Conservation (phyloP, 2,797 vertebrate species). For the Sciaenops ocellatus region DNA sequence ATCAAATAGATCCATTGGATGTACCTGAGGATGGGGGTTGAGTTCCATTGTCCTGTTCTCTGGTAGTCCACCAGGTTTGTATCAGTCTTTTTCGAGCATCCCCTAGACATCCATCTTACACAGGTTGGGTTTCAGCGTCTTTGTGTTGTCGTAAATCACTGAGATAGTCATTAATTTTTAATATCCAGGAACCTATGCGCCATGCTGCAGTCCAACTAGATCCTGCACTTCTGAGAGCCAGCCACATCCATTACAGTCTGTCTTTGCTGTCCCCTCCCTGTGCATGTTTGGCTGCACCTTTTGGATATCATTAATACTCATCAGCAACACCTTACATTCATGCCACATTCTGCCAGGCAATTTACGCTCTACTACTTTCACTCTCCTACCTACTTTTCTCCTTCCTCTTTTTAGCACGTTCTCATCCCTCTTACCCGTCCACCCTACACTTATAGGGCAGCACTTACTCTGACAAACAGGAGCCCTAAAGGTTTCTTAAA, state of each 20-base stretch:
- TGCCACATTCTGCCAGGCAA: conserved; percentile 59
- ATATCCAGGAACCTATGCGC: conserved; percentile 73
- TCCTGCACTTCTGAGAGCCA: conserved; percentile 52
- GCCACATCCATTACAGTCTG: conserved; percentile 76
- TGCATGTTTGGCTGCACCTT: conserved; percentile 75
- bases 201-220: conserved; percentile 61
- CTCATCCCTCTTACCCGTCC: conserved; percentile 38
- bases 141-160: conserved; percentile 83
- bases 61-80: conserved; percentile 36
- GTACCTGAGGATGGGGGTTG: conserved; percentile 14
- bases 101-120: conserved; percentile 74
- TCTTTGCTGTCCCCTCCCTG: conserved; percentile 56
- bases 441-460: background rate
- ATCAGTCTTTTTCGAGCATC: conserved; percentile 64
- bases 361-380: conserved; percentile 63
- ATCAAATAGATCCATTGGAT: conserved; percentile 14
- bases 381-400: conserved; percentile 51
- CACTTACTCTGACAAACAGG: background rate
- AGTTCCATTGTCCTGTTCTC: conserved; percentile 19
- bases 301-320: conserved; percentile 82
- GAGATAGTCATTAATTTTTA: conserved; percentile 84
- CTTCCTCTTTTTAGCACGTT: conserved; percentile 40
- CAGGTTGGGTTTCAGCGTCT: conserved; percentile 74
- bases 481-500: background rate
- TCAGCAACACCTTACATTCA: conserved; percentile 71